A percentile compares a stretch with the other conserved stretches of the same genome.
phyloP scores from a whole-genome alignment of 1,140 invertebrate species.

The Cyrtorhinus lividipennis region DNA sequence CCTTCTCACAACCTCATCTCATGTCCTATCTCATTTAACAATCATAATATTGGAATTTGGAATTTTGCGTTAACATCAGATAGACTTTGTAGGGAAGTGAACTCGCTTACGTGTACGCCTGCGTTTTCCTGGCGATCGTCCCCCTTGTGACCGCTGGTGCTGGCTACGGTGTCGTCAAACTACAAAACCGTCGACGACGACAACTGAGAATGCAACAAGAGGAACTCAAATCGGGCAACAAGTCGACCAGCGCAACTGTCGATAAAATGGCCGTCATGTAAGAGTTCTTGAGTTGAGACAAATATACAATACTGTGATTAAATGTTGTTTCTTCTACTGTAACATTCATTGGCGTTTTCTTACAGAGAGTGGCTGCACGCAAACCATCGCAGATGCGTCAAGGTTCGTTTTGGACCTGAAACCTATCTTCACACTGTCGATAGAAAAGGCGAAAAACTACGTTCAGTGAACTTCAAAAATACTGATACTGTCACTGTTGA shows the following conservation, averaged over 20 bases:
- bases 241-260: conserved; percentile 45
- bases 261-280: conserved; percentile 78
- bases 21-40: too few relatives aligned
- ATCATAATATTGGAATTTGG: too few relatives aligned
- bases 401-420: conserved; percentile 75
- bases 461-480: conserved; percentile 61
- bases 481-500: conserved; percentile 65
- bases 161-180: conserved; percentile 81
- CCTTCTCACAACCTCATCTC: too few relatives aligned
- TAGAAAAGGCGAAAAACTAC: conserved; percentile 73
- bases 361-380: conserved; percentile 86
- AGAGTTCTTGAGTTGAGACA: not conserved
- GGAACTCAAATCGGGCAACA: conserved; percentile 39
- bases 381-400: conserved; percentile 78
- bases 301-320: not conserved
- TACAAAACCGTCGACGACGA: conserved; percentile 70
- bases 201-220: conserved; percentile 61
- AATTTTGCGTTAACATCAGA: not conserved
- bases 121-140: conserved; percentile 75
- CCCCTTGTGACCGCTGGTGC: conserved; percentile 83
- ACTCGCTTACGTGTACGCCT: conserved; percentile 89
- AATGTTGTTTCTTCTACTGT: too few relatives aligned
- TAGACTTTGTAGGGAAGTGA: conserved; percentile 69
- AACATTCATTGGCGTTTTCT: not conserved
- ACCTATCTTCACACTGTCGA: conserved; percentile 70